A percentile compares a stretch with the other conserved stretches of the same genome.
Evolutionary conservation across 2,888 invertebrate genomes (phyloP).

Genomic region (Ditylenchus weischeri): DNA sequence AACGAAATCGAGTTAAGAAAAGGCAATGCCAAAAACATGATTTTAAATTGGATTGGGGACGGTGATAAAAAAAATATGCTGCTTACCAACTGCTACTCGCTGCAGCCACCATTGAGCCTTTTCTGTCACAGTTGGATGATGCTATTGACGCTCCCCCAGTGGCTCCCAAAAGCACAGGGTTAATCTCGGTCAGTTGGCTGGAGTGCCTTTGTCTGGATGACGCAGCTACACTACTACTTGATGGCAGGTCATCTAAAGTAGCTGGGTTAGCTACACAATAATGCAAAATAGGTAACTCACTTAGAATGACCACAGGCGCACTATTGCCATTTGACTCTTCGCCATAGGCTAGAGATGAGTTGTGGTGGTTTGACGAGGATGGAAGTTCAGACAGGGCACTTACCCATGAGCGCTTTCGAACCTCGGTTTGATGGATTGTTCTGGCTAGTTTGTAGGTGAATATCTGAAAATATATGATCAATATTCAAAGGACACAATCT

Average conservation of each 20-base stretch:
- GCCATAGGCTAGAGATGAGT: background rate
- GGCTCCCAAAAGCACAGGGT: background rate
- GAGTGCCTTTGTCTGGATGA: background rate
- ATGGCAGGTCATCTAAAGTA: background rate
- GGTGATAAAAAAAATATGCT: too few relatives aligned
- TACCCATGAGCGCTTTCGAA: slow-evolving; percentile 60
- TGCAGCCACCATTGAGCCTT: too few relatives aligned
- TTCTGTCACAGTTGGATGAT: too few relatives aligned
- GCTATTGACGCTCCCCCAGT: too few relatives aligned
- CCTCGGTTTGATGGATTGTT: slow-evolving; percentile 79
- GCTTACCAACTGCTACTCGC: too few relatives aligned
- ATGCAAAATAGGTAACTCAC: too few relatives aligned
- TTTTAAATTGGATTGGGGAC: too few relatives aligned
- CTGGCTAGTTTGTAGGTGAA: slow-evolving; percentile 81
- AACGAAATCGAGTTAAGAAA: too few relatives aligned
- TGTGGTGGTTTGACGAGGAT: background rate
- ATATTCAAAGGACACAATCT: background rate
- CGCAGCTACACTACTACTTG: background rate
- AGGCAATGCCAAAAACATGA: too few relatives aligned
- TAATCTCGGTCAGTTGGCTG: background rate
- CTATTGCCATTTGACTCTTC: background rate
- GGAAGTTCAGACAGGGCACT: background rate
- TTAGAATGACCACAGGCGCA: background rate
- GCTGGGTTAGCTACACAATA: too few relatives aligned
- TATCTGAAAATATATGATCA: slow-evolving; percentile 57